phyloP scores from a whole-genome alignment of 1,140 invertebrate genomes.

The Aphelinus atriplicis region DNA sequence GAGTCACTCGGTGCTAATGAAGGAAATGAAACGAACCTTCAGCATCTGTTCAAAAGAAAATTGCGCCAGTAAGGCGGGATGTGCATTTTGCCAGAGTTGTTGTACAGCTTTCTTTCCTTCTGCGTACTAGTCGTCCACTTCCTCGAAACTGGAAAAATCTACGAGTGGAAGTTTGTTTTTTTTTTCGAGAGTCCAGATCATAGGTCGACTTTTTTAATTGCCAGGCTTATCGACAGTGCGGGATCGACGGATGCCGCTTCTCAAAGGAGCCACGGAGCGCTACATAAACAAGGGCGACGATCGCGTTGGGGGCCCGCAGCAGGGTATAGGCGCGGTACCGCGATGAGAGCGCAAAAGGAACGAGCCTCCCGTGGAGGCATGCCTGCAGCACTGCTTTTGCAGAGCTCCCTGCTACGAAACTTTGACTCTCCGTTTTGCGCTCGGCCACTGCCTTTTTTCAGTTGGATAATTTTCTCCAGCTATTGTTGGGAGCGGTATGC shows the following conservation, averaged over 20 bases:
- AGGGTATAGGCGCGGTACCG: background rate
- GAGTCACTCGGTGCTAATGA: too few relatives aligned
- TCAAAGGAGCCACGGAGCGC: background rate
- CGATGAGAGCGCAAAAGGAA: background rate
- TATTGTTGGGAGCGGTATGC: too few relatives aligned
- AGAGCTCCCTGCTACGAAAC: too few relatives aligned
- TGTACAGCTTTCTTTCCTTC: background rate
- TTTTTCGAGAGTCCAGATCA: constrained; percentile 9
- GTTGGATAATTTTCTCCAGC: too few relatives aligned
- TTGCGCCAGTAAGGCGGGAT: too few relatives aligned
- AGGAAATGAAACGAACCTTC: too few relatives aligned
- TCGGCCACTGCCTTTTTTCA: background rate
- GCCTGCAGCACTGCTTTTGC: too few relatives aligned
- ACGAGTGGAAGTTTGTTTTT: constrained; percentile 23
- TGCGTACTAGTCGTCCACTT: background rate
- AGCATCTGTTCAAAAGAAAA: too few relatives aligned
- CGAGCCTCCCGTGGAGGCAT: too few relatives aligned
- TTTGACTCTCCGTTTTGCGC: too few relatives aligned
- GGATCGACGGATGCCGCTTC: constrained; percentile 34
- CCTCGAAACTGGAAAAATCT: constrained; percentile 20
- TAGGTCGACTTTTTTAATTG: constrained; percentile 44
- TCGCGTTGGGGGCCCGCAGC: background rate
- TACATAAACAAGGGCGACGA: constrained; percentile 44
- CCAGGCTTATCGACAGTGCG: constrained; percentile 40
- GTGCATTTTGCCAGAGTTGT: too few relatives aligned